phyloP scores from a whole-genome alignment of 2,888 invertebrate species.

The Muscina levida region DNA sequence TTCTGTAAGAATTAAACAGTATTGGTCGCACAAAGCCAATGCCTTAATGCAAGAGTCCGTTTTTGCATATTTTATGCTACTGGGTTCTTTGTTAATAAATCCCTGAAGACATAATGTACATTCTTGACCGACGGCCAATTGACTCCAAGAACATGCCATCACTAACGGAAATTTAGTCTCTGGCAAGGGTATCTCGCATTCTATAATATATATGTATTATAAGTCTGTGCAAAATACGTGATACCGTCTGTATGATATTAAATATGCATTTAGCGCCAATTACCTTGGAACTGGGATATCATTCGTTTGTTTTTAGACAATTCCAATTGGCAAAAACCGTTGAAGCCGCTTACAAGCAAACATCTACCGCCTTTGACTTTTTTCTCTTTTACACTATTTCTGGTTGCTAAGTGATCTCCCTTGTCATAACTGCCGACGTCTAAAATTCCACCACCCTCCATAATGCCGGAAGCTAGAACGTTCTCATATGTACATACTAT shows the following conservation, averaged over 20 bases:
- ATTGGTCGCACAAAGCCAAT: conserved; percentile 72
- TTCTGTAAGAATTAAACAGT: conserved; percentile 73
- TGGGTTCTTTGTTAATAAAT: conserved; percentile 66
- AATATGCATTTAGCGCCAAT: conserved; percentile 10
- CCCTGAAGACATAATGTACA: conserved; percentile 70
- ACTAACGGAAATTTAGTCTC: conserved; percentile 10
- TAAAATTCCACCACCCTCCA: conserved; percentile 54
- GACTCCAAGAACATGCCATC: conserved; percentile 73
- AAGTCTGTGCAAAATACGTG: neutral
- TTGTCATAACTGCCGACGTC: neutral
- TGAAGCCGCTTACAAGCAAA: conserved; percentile 73
- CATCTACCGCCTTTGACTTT: conserved; percentile 60
- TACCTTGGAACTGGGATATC: conserved; percentile 62
- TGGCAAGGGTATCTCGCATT: conserved; percentile 22
- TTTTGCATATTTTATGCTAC: conserved; percentile 64
- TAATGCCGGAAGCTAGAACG: neutral
- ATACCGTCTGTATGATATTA: too few relatives aligned
- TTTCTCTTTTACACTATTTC: neutral
- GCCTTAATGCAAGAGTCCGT: conserved; percentile 69
- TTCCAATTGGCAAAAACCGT: conserved; percentile 77
- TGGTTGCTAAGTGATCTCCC: conserved; percentile 64
- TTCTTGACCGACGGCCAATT: conserved; percentile 70
- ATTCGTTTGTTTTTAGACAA: conserved; percentile 66
- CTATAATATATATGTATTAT: conserved; percentile 39
- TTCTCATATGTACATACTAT: too few relatives aligned